Evolutionary conservation across 92 coral and sea anemone genomes (phyloP).

Genomic region (Epizoanthus rinbou): DNA sequence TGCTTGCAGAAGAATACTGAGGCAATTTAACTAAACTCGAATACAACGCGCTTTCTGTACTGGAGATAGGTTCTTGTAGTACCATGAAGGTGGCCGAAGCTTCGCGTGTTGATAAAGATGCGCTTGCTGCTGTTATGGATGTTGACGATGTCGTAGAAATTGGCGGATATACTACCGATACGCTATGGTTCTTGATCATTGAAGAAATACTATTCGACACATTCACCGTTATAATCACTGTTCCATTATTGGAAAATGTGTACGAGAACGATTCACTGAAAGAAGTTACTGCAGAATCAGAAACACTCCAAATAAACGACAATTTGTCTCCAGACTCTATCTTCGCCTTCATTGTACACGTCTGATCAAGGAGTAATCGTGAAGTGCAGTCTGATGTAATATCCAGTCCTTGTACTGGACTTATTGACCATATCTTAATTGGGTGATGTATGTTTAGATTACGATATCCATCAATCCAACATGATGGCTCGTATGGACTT

Average conservation of each 20-base stretch:
- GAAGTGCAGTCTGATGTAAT: slow-evolving; percentile 48
- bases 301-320: slow-evolving; percentile 54
- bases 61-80: background rate
- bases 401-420: slow-evolving; percentile 47
- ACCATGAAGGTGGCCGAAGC: too few species aligned
- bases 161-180: background rate
- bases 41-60: background rate
- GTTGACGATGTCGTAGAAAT: background rate
- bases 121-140: background rate
- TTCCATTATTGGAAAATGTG: slow-evolving; percentile 19
- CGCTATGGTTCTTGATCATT: slow-evolving; percentile 33
- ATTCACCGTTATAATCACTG: slow-evolving; percentile 31
- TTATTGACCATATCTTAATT: slow-evolving; percentile 35
- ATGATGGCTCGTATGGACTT: slow-evolving; percentile 25
- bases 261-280: slow-evolving; percentile 10
- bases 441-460: slow-evolving; percentile 23
- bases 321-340: slow-evolving; percentile 43
- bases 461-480: slow-evolving; percentile 14
- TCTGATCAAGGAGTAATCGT: slow-evolving; percentile 12
- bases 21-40: background rate
- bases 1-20: background rate
- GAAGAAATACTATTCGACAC: slow-evolving; percentile 50
- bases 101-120: too few species aligned
- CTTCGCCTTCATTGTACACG: slow-evolving; percentile 47
- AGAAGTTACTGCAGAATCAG: slow-evolving; percentile 23